Conservation (phyloP, 2,888 invertebrate species). For the Lepidocyrtinus sp. region DNA sequence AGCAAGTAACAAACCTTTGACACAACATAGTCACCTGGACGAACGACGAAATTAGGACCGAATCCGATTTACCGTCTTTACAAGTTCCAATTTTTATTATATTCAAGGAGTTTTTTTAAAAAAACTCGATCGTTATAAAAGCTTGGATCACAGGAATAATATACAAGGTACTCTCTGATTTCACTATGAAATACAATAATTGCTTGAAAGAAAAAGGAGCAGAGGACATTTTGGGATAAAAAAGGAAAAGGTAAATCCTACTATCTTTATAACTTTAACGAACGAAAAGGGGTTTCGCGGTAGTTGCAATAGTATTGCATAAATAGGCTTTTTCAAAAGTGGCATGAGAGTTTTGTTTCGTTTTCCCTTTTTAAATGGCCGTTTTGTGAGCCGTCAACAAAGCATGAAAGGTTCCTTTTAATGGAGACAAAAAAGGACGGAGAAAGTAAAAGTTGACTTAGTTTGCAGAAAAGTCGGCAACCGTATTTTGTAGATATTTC, state of each 20-base stretch:
- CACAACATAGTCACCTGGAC: too few species aligned
- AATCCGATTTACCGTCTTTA: too few species aligned
- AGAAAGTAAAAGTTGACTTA: constrained; percentile 45
- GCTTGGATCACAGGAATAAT: too few species aligned
- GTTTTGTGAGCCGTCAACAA: background rate
- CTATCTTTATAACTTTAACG: constrained; percentile 6
- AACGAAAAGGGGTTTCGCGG: constrained; percentile 3
- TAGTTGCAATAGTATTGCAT: background rate
- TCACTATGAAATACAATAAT: constrained; percentile 30
- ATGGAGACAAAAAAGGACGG: constrained; percentile 40
- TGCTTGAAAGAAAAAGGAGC: background rate
- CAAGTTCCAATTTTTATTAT: constrained; percentile 8
- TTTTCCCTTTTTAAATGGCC: too few species aligned
- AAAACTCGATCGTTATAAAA: too few species aligned
- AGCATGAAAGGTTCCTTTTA: constrained; percentile 31
- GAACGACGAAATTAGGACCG: too few species aligned
- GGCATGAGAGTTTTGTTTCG: too few species aligned
- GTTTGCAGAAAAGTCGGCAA: constrained; percentile 40
- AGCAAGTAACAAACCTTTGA: too few species aligned
- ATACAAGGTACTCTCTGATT: too few species aligned
- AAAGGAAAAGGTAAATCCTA: constrained; percentile 10
- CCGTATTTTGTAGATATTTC: background rate
- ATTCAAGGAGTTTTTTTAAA: too few species aligned
- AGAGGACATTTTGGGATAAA: background rate
- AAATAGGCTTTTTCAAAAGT: constrained; percentile 5